Percentiles rank a stretch among this genome's conserved stretches.
Evolutionary conservation across 2,888 invertebrate genomes (phyloP).

Genomic region (Parasteatoda lunata): DNA sequence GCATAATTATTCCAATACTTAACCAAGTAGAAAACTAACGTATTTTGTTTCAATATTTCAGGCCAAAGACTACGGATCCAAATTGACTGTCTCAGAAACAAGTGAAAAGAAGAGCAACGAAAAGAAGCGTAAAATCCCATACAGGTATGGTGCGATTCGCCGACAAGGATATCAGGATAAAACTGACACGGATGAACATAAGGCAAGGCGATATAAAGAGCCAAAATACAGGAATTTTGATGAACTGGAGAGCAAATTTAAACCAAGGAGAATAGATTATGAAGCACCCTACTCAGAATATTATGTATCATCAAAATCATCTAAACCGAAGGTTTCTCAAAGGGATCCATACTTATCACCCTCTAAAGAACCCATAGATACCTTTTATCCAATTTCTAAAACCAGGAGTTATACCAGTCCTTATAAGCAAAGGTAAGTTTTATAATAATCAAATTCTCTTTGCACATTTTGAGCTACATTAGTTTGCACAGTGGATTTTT

Average conservation of each 20-base stretch:
- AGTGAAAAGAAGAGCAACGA: constrained; percentile 23
- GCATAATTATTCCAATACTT: too few relatives aligned
- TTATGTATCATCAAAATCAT: not conserved
- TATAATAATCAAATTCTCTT: too few relatives aligned
- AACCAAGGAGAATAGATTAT: constrained; percentile 37
- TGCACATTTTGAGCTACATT: too few relatives aligned
- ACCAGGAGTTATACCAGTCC: constrained; percentile 27
- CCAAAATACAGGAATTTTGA: constrained; percentile 59
- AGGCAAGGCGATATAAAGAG: constrained; percentile 20
- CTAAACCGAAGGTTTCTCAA: constrained; percentile 26
- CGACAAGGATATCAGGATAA: constrained; percentile 23
- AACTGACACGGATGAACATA: constrained; percentile 12
- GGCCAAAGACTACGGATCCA: constrained; percentile 38
- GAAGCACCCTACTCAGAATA: constrained; percentile 14
- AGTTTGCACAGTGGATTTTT: too few relatives aligned
- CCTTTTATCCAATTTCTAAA: constrained; percentile 48
- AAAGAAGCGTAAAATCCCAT: constrained; percentile 36
- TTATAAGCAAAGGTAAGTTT: constrained; percentile 25
- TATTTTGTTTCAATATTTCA: not conserved
- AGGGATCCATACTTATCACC: constrained; percentile 60
- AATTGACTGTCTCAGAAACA: constrained; percentile 11
- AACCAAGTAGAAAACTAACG: not conserved
- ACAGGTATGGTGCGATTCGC: constrained; percentile 33
- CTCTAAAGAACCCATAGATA: constrained; percentile 10
- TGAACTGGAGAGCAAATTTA: constrained; percentile 47